Evolutionary conservation across 2,888 invertebrate species (phyloP).

Genomic region (Crocallis elinguaria): DNA sequence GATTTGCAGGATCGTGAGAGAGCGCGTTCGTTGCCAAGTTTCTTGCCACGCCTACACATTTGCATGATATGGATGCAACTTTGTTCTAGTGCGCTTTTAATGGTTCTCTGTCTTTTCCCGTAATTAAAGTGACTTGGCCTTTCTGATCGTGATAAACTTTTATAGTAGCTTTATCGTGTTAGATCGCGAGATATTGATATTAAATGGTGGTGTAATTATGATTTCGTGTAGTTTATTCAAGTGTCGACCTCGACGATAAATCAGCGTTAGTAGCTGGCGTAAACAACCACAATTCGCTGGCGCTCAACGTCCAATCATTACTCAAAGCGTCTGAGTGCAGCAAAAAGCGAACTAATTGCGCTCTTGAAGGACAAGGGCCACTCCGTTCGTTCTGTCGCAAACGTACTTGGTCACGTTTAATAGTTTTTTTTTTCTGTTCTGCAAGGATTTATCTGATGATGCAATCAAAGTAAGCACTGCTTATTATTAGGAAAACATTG

Average conservation of each 20-base stretch:
- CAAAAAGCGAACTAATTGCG: conserved; percentile 82
- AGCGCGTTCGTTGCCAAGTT: conserved; percentile 73
- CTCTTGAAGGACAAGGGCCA: conserved; percentile 80
- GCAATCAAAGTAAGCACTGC: conserved; percentile 26
- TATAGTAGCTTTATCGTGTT: conserved; percentile 41
- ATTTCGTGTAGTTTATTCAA: conserved; percentile 55
- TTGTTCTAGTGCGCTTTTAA: conserved; percentile 55
- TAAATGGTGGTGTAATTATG: conserved; percentile 49
- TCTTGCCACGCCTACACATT: conserved; percentile 74
- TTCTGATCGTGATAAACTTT: conserved; percentile 29
- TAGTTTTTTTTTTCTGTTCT: conserved; percentile 73
- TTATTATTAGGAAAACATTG: conserved; percentile 18
- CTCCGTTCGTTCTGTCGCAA: conserved; percentile 69
- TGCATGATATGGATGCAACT: conserved; percentile 63
- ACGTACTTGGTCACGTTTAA: conserved; percentile 81
- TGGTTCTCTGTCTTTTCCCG: conserved; percentile 45
- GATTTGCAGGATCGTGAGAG: conserved; percentile 74
- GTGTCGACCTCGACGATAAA: conserved; percentile 60
- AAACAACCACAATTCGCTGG: conserved; percentile 70
- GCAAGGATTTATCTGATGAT: conserved; percentile 48
- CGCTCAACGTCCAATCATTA: conserved; percentile 72
- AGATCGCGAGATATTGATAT: conserved; percentile 49
- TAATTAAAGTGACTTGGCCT: conserved; percentile 25
- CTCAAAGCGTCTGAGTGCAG: conserved; percentile 76
- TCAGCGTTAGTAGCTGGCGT: conserved; percentile 73